These are phyloP conservation scores for Lepidocyrtoides sp. DNA, from an alignment of 2,888 invertebrate genomes.

Conservation along the genomic window DNA sequence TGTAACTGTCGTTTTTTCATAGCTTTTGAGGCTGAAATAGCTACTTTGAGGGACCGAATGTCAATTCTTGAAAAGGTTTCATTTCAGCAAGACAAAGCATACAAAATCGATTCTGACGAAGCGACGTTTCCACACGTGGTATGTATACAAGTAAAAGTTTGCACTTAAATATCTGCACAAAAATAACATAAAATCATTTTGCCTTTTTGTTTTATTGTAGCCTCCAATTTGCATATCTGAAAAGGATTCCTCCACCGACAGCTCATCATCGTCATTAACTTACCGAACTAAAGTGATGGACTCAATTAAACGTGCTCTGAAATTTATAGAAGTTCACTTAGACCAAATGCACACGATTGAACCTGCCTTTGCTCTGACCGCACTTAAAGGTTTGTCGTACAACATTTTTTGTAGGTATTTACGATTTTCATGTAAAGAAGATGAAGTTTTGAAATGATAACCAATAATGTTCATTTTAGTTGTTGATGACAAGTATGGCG, in stretches of 20 bases:
- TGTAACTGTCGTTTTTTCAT: too few species aligned
- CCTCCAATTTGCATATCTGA: background rate
- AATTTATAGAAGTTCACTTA: conserved; percentile 11
- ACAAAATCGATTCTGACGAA: background rate
- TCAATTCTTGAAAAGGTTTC: background rate
- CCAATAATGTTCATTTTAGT: too few species aligned
- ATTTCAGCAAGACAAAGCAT: conserved; percentile 3
- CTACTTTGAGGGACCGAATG: conserved; percentile 30
- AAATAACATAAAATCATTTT: too few species aligned
- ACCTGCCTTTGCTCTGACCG: background rate
- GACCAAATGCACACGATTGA: background rate
- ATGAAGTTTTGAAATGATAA: too few species aligned
- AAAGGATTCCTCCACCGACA: too few species aligned
- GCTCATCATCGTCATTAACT: too few species aligned
- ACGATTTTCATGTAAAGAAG: too few species aligned
- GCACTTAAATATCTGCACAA: too few species aligned
- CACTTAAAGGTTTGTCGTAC: conserved; percentile 23
- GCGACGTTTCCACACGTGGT: background rate
- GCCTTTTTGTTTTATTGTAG: too few species aligned
- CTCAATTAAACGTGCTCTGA: background rate
- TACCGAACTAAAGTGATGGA: too few species aligned
- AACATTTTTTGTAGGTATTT: too few species aligned
- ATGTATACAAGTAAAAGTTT: too few species aligned
- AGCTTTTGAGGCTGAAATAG: conserved; percentile 9
- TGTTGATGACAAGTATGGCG: conserved; percentile 47